Evolutionary conservation across 2,797 vertebrate species (phyloP), one percentile per base, ranked within the genome.

Genomic region (Sus cebifrons): DNA sequence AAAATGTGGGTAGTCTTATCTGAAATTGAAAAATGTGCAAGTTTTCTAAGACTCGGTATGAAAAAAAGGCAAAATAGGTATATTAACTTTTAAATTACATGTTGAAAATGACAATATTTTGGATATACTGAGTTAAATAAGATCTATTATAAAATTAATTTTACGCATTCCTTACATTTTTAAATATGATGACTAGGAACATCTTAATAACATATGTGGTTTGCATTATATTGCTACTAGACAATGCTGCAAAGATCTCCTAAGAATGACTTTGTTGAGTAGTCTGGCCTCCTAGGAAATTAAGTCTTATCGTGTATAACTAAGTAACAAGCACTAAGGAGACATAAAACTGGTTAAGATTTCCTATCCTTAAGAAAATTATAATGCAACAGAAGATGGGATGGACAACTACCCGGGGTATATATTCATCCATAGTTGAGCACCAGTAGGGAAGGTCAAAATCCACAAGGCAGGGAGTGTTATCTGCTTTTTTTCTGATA

Each of bases 51-150:
- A 78, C 21, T 29, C 44, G 67, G 40, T 54, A 85, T 40, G 44
- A 15, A 32, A 70, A 91, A 78, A 52, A 58, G 29, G 15, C 16
- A 44, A 88, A 65, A 20, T 4, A 25, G 21, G 54, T 5, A 3
- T 74, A 54, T 27, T 36, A 11, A 75, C 49, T 81, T 91, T 44
- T 20, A 75, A 81, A 74, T 60, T 44, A 90, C 56, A 44, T 52
- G 29, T 8, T 93, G 56, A 83, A 95, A 89, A 75, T 58, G 58
- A 16, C 83, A 73, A 10, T 18, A 78, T 54, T 88, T 81, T 87
- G 32, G 17, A 74, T n/a, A 70, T 32, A 60, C 6, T 56, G 44
- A 84, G 23, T 67, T 58, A 92, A 90, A 20, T 73, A 82, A 54
- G 10, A 87, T 62, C 23, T 58, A 11, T 44, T 58, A 29, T 75